These are phyloP conservation scores for Cebus imitator DNA, from an alignment of 2,113 vertebrate genomes.

Conservation along the genomic window DNA sequence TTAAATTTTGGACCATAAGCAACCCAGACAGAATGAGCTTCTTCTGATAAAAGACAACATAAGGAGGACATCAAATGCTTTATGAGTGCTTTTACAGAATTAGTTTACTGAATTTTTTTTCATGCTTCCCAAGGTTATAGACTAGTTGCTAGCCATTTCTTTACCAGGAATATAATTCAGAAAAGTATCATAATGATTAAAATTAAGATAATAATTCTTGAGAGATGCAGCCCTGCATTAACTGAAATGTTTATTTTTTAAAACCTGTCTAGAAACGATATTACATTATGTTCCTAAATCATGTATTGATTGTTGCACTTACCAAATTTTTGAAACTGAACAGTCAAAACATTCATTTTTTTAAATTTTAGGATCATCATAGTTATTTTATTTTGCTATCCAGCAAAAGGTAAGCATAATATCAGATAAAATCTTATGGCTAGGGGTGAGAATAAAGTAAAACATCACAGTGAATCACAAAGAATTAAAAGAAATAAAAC, in stretches of 20 bases:
- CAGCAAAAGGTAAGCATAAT: neutral
- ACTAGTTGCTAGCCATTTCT: neutral
- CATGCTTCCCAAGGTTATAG: neutral
- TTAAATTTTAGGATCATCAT: neutral
- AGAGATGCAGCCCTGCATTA: neutral
- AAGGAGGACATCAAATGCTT: neutral
- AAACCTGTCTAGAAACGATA: neutral
- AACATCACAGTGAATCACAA: neutral
- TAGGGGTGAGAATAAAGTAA: neutral
- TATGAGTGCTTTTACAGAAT: neutral
- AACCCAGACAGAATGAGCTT: neutral
- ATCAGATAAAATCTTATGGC: neutral
- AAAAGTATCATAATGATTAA: neutral
- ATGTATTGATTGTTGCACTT: neutral
- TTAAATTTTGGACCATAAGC: neutral
- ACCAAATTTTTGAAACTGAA: neutral
- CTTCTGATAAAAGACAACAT: neutral
- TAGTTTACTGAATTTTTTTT: neutral
- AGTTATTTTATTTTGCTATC: neutral
- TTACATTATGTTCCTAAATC: neutral
- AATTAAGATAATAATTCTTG: neutral
- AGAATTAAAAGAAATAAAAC: neutral
- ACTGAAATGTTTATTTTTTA: neutral
- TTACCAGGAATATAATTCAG: neutral
- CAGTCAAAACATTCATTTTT: neutral